A percentile compares a stretch with the other conserved stretches of the same genome.
These are phyloP conservation scores for Hydra vulgaris DNA, from an alignment of 30 jellyfish, hydroid and myxozoan genomes.

Conservation along the genomic window DNA sequence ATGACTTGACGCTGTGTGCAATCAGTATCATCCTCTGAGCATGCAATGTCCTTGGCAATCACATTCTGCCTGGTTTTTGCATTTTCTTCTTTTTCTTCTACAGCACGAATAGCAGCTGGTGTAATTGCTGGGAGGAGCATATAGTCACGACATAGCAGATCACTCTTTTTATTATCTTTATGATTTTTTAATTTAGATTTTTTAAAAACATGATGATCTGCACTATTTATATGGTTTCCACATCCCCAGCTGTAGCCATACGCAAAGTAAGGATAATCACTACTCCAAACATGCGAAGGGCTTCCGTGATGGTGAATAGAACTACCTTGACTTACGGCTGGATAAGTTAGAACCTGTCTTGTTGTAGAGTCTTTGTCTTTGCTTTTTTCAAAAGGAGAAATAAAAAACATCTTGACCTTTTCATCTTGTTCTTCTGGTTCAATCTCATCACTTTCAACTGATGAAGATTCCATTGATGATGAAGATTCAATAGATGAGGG, in stretches of 20 bases:
- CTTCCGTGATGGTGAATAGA: slow-evolving; percentile 84
- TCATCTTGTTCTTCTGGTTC: slow-evolving; percentile 33
- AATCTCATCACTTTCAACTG: slow-evolving; percentile 6
- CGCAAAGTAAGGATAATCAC: slow-evolving; percentile 90
- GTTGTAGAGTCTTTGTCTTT: slow-evolving; percentile 37
- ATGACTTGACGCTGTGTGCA: slow-evolving; percentile 92
- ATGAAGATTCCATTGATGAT: neutral
- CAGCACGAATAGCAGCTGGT: slow-evolving; percentile 43
- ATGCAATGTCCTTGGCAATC: slow-evolving; percentile 78
- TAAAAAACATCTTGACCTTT: slow-evolving; percentile 31
- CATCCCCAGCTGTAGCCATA: slow-evolving; percentile 99
- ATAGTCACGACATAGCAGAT: slow-evolving; percentile 71
- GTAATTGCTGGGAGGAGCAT: slow-evolving; percentile 62
- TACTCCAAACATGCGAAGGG: slow-evolving; percentile 87
- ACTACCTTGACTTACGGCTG: slow-evolving; percentile 81
- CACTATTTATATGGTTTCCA: slow-evolving; percentile 61
- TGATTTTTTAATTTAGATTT: slow-evolving; percentile 39
- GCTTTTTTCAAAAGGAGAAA: slow-evolving; percentile 21
- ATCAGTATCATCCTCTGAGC: slow-evolving; percentile 68
- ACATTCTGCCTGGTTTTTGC: slow-evolving; percentile 61
- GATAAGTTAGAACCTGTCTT: slow-evolving; percentile 85
- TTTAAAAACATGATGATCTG: slow-evolving; percentile 5
- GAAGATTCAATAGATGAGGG: neutral
- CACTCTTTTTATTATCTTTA: slow-evolving; percentile 24
- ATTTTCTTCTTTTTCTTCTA: slow-evolving; percentile 24